Conservation (phyloP, 1,140 invertebrate species). For the Calycopis cecrops region DNA sequence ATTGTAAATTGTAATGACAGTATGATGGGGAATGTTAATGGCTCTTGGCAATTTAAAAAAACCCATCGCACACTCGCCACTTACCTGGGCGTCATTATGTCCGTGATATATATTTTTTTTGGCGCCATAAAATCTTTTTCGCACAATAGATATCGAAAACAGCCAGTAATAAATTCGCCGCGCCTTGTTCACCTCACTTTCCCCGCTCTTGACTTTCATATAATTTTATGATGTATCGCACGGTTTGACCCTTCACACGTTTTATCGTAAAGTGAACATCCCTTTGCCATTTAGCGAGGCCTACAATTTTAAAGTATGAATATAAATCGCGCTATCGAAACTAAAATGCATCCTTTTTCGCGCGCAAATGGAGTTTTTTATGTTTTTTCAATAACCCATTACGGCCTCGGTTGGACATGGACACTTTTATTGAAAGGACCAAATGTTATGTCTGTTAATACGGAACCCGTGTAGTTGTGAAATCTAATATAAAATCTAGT, state of each 20-base stretch:
- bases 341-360: conserved; percentile 38
- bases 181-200: conserved; percentile 60
- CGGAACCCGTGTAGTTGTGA: too few species aligned
- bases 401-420: neutral
- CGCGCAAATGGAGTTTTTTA: conserved; percentile 1
- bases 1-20: conserved; percentile 9
- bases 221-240: conserved; percentile 72
- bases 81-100: conserved; percentile 43
- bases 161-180: conserved; percentile 64
- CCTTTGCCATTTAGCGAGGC: conserved; percentile 4
- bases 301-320: conserved; percentile 45
- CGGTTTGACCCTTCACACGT: conserved; percentile 61
- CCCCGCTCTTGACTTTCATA: conserved; percentile 71
- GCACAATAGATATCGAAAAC: conserved; percentile 68
- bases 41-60: neutral
- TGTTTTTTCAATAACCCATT: conserved; percentile 11
- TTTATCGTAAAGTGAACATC: conserved; percentile 23
- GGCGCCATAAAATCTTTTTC: conserved; percentile 56
- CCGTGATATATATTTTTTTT: conserved; percentile 59
- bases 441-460: neutral
- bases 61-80: conserved; percentile 6
- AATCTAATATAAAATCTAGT: too few species aligned
- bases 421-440: neutral
- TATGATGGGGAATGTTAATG: conserved; percentile 1
- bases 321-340: conserved; percentile 40